Conservation (phyloP, 2,113 vertebrate species). For the Takifugu bimaculatus region DNA sequence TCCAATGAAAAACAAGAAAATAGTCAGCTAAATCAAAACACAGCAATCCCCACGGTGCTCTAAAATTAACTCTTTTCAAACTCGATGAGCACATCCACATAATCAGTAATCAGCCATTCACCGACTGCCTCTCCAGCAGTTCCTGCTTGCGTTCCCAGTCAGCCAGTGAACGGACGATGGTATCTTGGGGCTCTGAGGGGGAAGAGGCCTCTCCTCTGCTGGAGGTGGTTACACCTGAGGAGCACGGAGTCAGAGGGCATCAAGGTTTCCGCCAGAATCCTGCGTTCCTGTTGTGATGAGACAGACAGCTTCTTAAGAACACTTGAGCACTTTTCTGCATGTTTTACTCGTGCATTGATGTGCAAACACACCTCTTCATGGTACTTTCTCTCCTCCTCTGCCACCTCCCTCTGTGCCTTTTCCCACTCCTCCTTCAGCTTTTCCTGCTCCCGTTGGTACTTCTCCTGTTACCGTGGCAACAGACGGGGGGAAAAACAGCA, state of each 20-base stretch:
- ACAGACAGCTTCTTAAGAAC: not conserved
- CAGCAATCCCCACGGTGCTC: not conserved
- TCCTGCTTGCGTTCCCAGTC: conserved; percentile 73
- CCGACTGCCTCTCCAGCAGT: conserved; percentile 65
- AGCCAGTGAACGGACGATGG: conserved; percentile 64
- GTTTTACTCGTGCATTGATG: fast-evolving
- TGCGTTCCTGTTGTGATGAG: conserved; percentile 78
- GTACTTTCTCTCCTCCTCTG: conserved; percentile 91
- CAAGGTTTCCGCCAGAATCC: conserved; percentile 92
- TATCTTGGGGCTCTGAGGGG: conserved; percentile 38
- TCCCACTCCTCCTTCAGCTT: conserved; percentile 97
- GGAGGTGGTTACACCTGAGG: conserved; percentile 69
- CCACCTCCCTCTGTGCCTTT: conserved; percentile 92
- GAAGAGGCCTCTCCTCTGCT: conserved; percentile 73
- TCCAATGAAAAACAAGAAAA: conserved; percentile 14
- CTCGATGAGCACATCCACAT: not conserved
- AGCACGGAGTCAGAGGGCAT: conserved; percentile 81
- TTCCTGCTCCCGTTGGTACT: conserved; percentile 90
- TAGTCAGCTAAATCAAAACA: not conserved
- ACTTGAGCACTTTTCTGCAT: too few relatives aligned
- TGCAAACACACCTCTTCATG: conserved; percentile 86
- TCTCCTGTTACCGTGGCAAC: conserved; percentile 81
- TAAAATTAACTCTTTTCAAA: too few relatives aligned
- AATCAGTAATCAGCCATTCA: conserved; percentile 38
- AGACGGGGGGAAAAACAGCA: conserved; percentile 50